Base-by-base conservation (phyloP, 1,140 invertebrate genomes). In the Brachionus calyciflorus region DNA sequence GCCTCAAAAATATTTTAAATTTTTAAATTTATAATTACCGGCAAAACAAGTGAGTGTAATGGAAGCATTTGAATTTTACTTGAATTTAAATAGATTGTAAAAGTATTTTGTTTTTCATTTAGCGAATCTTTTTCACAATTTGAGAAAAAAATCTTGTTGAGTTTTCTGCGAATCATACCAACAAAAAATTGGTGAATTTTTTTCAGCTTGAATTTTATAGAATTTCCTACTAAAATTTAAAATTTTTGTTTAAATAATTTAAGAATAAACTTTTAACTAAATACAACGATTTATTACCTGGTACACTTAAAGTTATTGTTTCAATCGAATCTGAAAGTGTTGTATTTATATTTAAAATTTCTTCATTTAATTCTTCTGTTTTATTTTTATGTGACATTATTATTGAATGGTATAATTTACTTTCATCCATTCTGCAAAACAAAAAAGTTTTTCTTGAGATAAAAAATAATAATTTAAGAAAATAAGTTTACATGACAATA, bases 21-120 rank as follows among this genome's bases (percentile, higher is more conserved):
- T 14, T 46, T 14, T 7, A 57, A 17, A 4, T 21, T 33, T 14
- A 12, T 30, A 28, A 19, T 21, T 65, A 65, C 60, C 10, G 60
- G 60, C 24, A 65, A 41, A 26, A 65, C 60, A 21, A 44, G 41
- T 0, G 60, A 44, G 12, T 44, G 33, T 12, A 65, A 44, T 24
- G 60, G 60, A 44, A 17, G 44, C n/a, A 26, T 24, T 65, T 65
- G 60, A 19, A 65, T 44, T 28, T 65, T 65, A n/a, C 40, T 65
- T 5, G 60, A 65, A 44, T 65, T 65, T 37, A 12, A 40, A 44
- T 14, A 65, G 19, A 65, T 5, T 7, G 33, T 37, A 0, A 19
- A 37, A 9, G 57, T 33, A 10, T 63, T 63, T 65, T 19, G 41
- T 44, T 41, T 21, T 44, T 44, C 40, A 44, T 21, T 30, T 6